A percentile compares a stretch with the other conserved stretches of the same genome.
These are phyloP conservation scores for Hypanus sabinus DNA, from an alignment of 2,113 vertebrate species.

Conservation along the genomic window DNA sequence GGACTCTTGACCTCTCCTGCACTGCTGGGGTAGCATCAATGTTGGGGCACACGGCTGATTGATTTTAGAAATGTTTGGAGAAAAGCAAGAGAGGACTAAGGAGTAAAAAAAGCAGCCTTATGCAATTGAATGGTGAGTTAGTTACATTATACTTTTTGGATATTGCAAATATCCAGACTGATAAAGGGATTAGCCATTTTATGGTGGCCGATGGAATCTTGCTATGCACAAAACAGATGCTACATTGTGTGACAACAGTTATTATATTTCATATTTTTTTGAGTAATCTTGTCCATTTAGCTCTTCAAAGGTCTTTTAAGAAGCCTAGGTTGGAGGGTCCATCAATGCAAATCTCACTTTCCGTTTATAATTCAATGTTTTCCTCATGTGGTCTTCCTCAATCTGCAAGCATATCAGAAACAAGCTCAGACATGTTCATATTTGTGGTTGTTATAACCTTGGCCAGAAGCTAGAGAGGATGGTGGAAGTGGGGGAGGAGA, in stretches of 20 bases:
- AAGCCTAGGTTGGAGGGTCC: not conserved
- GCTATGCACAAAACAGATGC: not conserved
- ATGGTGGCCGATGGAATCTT: not conserved
- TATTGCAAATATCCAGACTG: not conserved
- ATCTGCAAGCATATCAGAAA: not conserved
- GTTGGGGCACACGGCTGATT: no score
- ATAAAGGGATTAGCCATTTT: not conserved
- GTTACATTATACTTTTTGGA: not conserved
- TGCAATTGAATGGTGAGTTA: no score
- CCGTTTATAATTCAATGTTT: not conserved
- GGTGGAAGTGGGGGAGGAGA: not conserved
- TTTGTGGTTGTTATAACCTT: not conserved
- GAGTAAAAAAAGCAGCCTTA: no score
- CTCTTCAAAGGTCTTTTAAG: not conserved
- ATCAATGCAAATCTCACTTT: not conserved
- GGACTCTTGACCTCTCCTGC: no score
- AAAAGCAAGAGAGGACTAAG: no score
- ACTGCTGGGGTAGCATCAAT: no score
- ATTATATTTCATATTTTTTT: not conserved
- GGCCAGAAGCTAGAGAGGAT: not conserved
- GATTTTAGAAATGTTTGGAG: no score
- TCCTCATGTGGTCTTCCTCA: not conserved
- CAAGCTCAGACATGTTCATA: not conserved
- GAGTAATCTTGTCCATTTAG: not conserved
- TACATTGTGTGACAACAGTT: not conserved